Evolutionary conservation across 1,140 invertebrate genomes (phyloP).

Genomic region (Panonychus citri): DNA sequence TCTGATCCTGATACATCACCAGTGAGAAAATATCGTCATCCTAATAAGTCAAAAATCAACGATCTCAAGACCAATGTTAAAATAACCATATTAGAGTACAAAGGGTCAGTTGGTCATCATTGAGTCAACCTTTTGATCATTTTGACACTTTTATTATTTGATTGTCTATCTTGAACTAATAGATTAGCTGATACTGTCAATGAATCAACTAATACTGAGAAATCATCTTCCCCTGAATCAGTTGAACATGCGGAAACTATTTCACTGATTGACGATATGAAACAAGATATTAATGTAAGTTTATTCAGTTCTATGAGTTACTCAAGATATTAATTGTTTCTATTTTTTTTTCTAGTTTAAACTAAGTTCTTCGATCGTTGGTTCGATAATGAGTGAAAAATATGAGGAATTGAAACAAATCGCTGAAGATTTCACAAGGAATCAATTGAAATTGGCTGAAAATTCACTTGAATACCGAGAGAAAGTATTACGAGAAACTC

Average conservation of each 20-base stretch:
- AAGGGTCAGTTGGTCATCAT: constrained; percentile 18
- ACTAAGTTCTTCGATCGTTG: constrained; percentile 3
- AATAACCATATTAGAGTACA: constrained; percentile 30
- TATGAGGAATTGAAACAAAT: constrained; percentile 8
- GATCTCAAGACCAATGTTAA: constrained; percentile 25
- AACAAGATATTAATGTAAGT: background rate
- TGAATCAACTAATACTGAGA: background rate
- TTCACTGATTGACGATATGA: background rate
- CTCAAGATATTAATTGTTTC: background rate
- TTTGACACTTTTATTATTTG: too few relatives aligned
- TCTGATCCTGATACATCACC: constrained; percentile 14
- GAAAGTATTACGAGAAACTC: background rate
- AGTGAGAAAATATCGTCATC: constrained; percentile 23
- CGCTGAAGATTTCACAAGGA: constrained; percentile 6
- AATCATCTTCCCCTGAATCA: too few relatives aligned
- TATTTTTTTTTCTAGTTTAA: background rate
- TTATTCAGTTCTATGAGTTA: background rate
- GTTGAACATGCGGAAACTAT: background rate
- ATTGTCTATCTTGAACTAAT: background rate
- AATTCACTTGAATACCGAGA: background rate
- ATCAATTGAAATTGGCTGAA: background rate
- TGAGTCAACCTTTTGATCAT: too few relatives aligned
- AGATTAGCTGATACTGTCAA: background rate
- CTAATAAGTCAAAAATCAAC: constrained; percentile 21
- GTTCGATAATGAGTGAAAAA: constrained; percentile 8